Conservation (phyloP, 2,797 vertebrate genomes). For the Anolis apletophallus region DNA sequence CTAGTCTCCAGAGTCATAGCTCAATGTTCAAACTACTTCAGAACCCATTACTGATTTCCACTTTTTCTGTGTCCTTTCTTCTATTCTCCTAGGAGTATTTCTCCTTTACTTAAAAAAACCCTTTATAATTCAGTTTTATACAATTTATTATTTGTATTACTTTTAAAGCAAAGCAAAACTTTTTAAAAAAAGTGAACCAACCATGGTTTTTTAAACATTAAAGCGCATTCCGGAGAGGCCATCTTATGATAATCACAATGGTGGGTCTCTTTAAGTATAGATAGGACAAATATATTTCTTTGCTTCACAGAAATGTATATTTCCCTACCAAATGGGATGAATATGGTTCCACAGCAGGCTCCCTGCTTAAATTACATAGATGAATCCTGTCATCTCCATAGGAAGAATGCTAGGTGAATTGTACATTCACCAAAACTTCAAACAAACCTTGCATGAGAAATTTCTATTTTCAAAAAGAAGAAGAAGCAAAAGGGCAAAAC, state of each 20-base stretch:
- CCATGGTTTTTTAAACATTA: neutral
- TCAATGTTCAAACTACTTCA: neutral
- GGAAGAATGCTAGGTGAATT: no score
- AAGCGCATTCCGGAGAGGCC: no score
- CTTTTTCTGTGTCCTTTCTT: neutral
- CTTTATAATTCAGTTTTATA: neutral
- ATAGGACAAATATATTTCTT: neutral
- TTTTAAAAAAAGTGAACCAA: neutral
- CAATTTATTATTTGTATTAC: neutral
- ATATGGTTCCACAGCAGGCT: neutral
- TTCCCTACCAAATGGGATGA: neutral
- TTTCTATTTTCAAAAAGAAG: constrained; percentile 22
- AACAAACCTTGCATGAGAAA: constrained; percentile 50
- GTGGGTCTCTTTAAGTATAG: neutral
- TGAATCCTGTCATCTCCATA: neutral
- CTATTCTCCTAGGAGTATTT: neutral
- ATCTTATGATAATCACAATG: no score
- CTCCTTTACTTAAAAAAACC: neutral
- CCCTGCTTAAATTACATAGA: neutral
- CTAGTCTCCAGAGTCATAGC: no score
- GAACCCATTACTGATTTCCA: neutral
- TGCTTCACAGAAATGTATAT: neutral
- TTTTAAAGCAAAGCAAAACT: neutral
- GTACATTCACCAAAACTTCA: neutral
- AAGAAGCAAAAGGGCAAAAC: constrained; percentile 56